A percentile compares a stretch with the other conserved stretches of the same genome.
These are phyloP conservation scores for Columba livia DNA, from an alignment of 2,113 vertebrate species.

Conservation along the genomic window DNA sequence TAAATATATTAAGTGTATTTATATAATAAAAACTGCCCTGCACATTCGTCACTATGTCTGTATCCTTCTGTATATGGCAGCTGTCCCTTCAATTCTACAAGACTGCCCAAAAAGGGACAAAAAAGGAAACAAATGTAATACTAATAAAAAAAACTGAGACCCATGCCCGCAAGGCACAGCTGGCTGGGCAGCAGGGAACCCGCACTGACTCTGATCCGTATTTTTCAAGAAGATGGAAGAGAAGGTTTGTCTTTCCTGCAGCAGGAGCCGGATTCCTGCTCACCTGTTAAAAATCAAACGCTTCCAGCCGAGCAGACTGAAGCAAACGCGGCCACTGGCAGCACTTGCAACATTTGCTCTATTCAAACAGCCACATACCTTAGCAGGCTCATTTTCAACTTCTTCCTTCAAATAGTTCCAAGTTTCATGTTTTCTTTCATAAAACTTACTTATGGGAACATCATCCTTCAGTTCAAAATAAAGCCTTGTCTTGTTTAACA, in stretches of 20 bases:
- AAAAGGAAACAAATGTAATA: not conserved
- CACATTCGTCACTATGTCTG: not conserved
- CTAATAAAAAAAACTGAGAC: not conserved
- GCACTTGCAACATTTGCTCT: not conserved
- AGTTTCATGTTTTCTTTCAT: not conserved
- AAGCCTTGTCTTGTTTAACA: not conserved
- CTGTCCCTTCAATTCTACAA: not conserved
- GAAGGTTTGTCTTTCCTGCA: not conserved
- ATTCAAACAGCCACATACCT: not conserved
- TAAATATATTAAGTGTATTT: constrained; percentile 52
- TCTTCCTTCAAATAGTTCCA: not conserved
- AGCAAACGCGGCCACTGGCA: not conserved
- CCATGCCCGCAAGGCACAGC: not conserved
- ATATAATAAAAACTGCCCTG: constrained; percentile 3
- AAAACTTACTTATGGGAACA: not conserved
- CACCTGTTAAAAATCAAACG: not conserved
- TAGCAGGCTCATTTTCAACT: not conserved
- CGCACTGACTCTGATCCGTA: not conserved
- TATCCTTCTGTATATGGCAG: not conserved
- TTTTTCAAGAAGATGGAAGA: not conserved
- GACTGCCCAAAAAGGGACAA: not conserved
- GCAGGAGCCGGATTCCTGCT: not conserved
- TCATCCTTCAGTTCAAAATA: not conserved
- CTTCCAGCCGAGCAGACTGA: not conserved
- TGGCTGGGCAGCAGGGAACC: not conserved